These are phyloP conservation scores for Darevskia nairensis DNA, from an alignment of 2,797 vertebrate genomes.

Conservation along the genomic window DNA sequence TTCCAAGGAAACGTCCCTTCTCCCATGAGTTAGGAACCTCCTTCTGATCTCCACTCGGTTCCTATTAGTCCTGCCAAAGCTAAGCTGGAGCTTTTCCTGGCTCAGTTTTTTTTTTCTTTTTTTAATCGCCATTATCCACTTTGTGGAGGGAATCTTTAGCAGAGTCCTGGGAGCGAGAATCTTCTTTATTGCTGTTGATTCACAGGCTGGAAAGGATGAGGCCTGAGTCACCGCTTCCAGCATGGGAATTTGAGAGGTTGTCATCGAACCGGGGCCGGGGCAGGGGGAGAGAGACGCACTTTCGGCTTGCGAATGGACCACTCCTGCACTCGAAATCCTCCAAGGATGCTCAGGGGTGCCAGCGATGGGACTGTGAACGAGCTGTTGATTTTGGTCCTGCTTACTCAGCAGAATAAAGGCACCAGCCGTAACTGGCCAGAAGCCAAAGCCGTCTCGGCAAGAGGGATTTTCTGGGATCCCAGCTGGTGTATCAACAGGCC, in stretches of 20 bases:
- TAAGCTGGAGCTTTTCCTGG: neutral
- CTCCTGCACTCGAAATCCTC: too few species aligned
- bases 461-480: neutral
- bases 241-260: neutral
- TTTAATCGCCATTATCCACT: neutral
- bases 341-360: neutral
- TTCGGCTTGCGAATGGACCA: neutral
- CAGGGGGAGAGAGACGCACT: too few species aligned
- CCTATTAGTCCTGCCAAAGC: neutral
- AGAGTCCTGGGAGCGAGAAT: neutral
- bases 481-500: neutral
- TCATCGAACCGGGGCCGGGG: neutral
- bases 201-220: constrained; percentile 7
- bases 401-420: neutral
- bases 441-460: neutral
- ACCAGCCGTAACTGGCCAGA: neutral
- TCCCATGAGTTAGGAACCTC: too few species aligned
- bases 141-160: neutral
- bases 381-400: neutral
- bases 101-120: neutral
- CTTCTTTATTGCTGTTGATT: neutral
- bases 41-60: neutral
- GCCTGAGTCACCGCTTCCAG: neutral
- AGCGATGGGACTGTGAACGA: neutral
- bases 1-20: neutral